Base-by-base conservation (phyloP, 2,888 invertebrate genomes). In the Escarpia spicata region DNA sequence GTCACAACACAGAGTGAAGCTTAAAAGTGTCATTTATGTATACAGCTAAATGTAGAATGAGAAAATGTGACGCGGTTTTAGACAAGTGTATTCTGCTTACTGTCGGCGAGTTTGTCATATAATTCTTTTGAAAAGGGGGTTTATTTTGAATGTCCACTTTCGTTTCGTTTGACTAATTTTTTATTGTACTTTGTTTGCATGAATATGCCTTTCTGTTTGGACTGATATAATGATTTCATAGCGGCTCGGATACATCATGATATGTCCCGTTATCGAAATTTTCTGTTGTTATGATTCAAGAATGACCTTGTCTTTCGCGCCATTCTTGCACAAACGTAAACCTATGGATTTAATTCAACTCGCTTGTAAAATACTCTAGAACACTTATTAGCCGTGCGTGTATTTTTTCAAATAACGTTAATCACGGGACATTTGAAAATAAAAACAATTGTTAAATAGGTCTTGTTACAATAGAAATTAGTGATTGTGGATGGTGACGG, bases 391-490 rank as follows among this genome's bases (percentile, higher is more conserved):
- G 75, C 75, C n/a, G 6, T 75, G 19, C 19, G 6, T 75, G 75
- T 75, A 75, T 75, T n/a, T 75, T 75, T 52, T 26, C 19, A 26
- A 15, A 26, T 26, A 75, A 75, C 15, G 26, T 26, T 75, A 75
- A 19, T 75, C 75, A 75, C 75, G 75, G n/a, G 75, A 75, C 75
- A 75, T 75, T 75, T 75, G 75, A 75, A 75, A 75, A 75, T 75
- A 75, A 52, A 37, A 75, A 75, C 75, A 15, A 75, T 6, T 75
- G 60, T 19, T 75, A 75, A 75, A 75, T 26, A 75, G 2, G 26
- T 75, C n/a, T n/a, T 75, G 75, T 75, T 75, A 26, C 19, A 75
- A 1, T 75, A 75, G 75, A 75, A 52, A 26, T 8, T 15, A 75
- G 75, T 19, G 60, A 60, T 15, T 60, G 60, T 12, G 19, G n/a